Percentiles rank a stretch among this genome's conserved stretches.
Conservation (phyloP, 1,140 invertebrate species). For the Antheraea mylitta region DNA sequence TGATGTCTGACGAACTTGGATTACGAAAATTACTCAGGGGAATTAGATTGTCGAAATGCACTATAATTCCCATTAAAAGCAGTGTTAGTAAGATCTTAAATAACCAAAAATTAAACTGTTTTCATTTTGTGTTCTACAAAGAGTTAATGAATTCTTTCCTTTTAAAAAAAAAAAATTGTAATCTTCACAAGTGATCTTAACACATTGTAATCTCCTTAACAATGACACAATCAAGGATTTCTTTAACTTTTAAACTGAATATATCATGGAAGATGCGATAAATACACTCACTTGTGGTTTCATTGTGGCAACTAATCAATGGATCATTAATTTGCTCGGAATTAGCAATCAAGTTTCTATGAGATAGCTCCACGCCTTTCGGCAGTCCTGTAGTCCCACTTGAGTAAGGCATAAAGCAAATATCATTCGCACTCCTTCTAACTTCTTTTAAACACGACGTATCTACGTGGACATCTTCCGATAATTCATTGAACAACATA, state of each 20-base stretch:
- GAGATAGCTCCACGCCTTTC: conserved; percentile 92
- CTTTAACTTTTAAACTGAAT: neutral
- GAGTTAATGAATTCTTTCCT: too few relatives aligned
- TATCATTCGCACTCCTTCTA: conserved; percentile 70
- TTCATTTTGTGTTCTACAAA: too few relatives aligned
- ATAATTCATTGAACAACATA: conserved; percentile 80
- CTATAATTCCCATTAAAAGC: too few relatives aligned
- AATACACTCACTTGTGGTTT: conserved; percentile 53
- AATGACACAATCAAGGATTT: too few relatives aligned
- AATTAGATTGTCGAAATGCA: too few relatives aligned
- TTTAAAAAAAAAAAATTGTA: too few relatives aligned
- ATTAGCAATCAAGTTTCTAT: conserved; percentile 82
- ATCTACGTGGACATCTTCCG: conserved; percentile 74
- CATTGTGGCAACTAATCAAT: conserved; percentile 46
- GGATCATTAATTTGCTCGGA: conserved; percentile 72
- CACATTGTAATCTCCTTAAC: too few relatives aligned
- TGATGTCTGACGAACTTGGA: too few relatives aligned
- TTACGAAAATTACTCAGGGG: too few relatives aligned
- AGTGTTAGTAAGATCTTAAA: too few relatives aligned
- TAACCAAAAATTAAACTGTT: too few relatives aligned
- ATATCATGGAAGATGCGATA: neutral
- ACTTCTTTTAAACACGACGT: conserved; percentile 72
- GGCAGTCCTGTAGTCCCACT: conserved; percentile 94
- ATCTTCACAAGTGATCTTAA: too few relatives aligned
- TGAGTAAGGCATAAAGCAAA: conserved; percentile 83